These are phyloP conservation scores for Monochamus saltuarius DNA, from an alignment of 1,140 invertebrate species.

Conservation along the genomic window DNA sequence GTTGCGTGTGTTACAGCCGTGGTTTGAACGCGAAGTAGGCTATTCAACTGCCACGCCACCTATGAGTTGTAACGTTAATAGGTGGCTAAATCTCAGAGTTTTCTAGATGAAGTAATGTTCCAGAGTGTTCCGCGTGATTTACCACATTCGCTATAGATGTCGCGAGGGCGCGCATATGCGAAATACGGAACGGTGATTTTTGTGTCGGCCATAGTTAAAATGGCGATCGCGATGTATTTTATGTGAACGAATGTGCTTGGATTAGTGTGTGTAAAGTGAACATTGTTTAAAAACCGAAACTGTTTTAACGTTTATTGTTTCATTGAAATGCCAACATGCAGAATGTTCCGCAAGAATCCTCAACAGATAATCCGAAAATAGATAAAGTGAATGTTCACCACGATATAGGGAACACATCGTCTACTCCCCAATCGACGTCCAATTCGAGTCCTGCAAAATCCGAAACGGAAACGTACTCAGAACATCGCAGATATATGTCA, in stretches of 20 bases:
- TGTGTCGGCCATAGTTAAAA: constrained; percentile 50
- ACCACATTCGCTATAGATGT: constrained; percentile 13
- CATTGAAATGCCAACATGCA: constrained; percentile 77
- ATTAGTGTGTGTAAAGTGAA: constrained; percentile 45
- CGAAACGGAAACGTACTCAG: constrained; percentile 75
- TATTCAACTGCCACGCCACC: no score
- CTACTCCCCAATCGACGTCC: constrained; percentile 61
- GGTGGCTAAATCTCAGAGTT: no score
- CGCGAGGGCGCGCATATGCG: constrained; percentile 27
- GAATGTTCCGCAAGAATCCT: constrained; percentile 77
- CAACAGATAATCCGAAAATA: constrained; percentile 74
- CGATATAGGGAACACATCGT: constrained; percentile 63
- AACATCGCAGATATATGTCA: constrained; percentile 80
- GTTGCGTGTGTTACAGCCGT: no score
- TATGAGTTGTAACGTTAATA: no score
- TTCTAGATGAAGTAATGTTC: no score
- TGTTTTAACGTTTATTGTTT: constrained; percentile 37
- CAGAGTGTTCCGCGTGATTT: no score
- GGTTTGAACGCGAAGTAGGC: no score
- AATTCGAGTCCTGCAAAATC: constrained; percentile 71
- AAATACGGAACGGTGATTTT: constrained; percentile 36
- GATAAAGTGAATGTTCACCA: constrained; percentile 63
- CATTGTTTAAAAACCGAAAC: constrained; percentile 41
- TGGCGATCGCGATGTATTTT: constrained; percentile 50
- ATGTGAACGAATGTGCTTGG: constrained; percentile 47